Conservation (phyloP, 2,113 vertebrate genomes). For the Centropus bengalensis region DNA sequence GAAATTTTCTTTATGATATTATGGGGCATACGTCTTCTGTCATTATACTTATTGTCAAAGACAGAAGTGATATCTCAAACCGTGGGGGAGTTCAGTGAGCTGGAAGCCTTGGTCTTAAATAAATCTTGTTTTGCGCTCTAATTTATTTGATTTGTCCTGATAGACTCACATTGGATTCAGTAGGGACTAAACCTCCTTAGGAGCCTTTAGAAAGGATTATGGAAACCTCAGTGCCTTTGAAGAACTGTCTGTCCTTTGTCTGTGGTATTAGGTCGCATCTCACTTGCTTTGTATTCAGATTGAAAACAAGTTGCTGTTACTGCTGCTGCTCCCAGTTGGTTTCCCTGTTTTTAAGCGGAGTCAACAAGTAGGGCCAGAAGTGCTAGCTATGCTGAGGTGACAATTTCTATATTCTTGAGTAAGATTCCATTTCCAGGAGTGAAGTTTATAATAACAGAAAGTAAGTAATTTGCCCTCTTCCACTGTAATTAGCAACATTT, state of each 20-base stretch:
- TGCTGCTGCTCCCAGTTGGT: slow-evolving; percentile 19
- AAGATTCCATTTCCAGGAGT: background rate
- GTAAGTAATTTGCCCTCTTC: background rate
- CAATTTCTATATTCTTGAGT: background rate
- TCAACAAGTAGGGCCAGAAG: slow-evolving; percentile 2
- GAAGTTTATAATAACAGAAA: background rate
- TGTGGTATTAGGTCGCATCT: slow-evolving; percentile 3
- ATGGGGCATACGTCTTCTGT: background rate
- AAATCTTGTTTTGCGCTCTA: background rate
- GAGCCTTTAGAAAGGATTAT: slow-evolving; percentile 33
- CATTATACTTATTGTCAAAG: background rate
- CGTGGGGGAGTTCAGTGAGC: background rate
- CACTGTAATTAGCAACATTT: background rate
- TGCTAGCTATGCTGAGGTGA: background rate
- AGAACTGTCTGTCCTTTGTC: slow-evolving; percentile 42
- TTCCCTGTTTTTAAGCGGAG: background rate
- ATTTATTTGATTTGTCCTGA: background rate
- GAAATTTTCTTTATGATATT: background rate
- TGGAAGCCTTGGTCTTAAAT: background rate
- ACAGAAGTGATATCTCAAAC: background rate
- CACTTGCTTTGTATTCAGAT: background rate
- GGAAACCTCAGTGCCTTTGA: slow-evolving; percentile 13
- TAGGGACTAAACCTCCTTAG: slow-evolving; percentile 44
- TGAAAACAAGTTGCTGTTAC: slow-evolving; percentile 26
- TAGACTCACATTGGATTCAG: background rate